phyloP scores from a whole-genome alignment of 2,797 vertebrate genomes.

The Thamnophis elegans region DNA sequence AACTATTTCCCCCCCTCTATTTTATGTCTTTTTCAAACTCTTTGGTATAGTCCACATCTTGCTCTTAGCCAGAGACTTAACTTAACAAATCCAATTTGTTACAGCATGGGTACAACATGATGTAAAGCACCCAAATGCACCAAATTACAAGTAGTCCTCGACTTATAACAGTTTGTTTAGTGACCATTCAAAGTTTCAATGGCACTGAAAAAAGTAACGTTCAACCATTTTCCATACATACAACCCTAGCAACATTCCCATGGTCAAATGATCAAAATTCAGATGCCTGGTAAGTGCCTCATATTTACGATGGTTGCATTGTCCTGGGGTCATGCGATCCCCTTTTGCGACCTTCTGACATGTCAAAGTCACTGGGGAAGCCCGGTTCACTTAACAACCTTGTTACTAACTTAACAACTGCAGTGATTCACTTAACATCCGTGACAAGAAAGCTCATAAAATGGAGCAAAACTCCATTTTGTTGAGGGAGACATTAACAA shows the following conservation, averaged over 20 bases:
- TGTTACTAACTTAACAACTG: neutral
- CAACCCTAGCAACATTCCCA: neutral
- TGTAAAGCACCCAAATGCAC: neutral
- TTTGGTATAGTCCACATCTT: neutral
- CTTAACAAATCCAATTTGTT: neutral
- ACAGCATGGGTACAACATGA: neutral
- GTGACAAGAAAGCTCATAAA: neutral
- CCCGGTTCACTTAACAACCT: neutral
- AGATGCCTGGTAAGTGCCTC: neutral
- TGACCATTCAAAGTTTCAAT: neutral
- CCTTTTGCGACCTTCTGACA: neutral
- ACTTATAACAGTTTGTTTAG: neutral
- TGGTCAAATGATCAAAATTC: neutral
- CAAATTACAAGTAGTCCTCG: neutral
- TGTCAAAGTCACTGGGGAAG: neutral
- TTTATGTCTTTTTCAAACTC: neutral
- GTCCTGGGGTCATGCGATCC: neutral
- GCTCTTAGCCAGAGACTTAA: neutral
- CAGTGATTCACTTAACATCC: neutral
- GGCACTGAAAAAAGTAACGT: neutral
- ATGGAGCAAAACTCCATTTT: neutral
- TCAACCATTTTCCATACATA: neutral
- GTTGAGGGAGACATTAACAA: neutral
- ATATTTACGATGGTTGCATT: neutral
- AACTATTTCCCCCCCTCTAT: neutral